Percentiles rank a stretch among this genome's conserved stretches.
Conservation (phyloP, 2,113 vertebrate genomes). For the Chaenogobius annularis region DNA sequence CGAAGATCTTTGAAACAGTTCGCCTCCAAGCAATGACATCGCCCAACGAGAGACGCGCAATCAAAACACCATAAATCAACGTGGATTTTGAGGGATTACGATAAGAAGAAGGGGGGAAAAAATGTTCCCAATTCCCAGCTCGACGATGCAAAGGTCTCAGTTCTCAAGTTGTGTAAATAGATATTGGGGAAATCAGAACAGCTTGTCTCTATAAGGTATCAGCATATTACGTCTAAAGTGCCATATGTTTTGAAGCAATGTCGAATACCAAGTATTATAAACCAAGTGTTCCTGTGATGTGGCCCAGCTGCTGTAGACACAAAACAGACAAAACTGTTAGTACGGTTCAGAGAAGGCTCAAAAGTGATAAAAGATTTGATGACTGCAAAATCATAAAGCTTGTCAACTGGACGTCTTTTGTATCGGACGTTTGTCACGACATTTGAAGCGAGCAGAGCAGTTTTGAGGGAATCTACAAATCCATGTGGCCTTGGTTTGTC, state of each 20-base stretch:
- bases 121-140: constrained; percentile 32
- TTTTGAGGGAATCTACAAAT: constrained; percentile 19
- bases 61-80: constrained; percentile 54
- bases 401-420: constrained; percentile 44
- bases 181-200: constrained; percentile 60
- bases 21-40: constrained; percentile 29
- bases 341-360: constrained; percentile 43
- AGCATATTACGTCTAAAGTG: constrained; percentile 47
- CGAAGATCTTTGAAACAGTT: constrained; percentile 32
- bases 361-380: constrained; percentile 64
- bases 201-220: constrained; percentile 45
- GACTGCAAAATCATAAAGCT: constrained; percentile 43
- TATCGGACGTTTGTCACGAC: constrained; percentile 40
- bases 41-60: constrained; percentile 25
- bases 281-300: constrained; percentile 39
- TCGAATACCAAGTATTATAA: constrained; percentile 50
- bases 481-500: constrained; percentile 15
- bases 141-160: constrained; percentile 36
- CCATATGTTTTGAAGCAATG: constrained; percentile 61
- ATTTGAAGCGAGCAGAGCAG: constrained; percentile 13
- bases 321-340: constrained; percentile 73
- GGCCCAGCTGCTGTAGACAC: constrained; percentile 63
- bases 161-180: constrained; percentile 63
- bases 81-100: constrained; percentile 33
- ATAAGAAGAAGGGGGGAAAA: constrained; percentile 35